These are phyloP conservation scores for Caenorhabditis remanei DNA, from an alignment of 1,140 invertebrate genomes.

Conservation along the genomic window DNA sequence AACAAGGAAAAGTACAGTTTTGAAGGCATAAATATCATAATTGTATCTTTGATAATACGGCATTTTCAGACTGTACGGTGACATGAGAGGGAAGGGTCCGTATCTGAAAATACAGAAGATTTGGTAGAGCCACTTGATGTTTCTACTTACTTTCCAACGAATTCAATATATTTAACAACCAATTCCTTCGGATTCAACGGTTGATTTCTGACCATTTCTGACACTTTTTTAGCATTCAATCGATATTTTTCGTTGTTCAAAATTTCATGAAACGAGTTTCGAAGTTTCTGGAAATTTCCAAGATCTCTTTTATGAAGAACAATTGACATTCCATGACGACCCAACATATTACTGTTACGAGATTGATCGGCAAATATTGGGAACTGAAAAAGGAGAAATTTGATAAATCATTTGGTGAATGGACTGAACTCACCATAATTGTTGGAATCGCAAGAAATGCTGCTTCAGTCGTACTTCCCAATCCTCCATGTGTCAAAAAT, in stretches of 20 bases:
- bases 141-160: slow-evolving; percentile 24
- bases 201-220: slow-evolving; percentile 45
- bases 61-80: slow-evolving; percentile 27
- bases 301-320: slow-evolving; percentile 61
- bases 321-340: slow-evolving; percentile 62
- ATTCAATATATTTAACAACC: slow-evolving; percentile 46
- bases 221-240: slow-evolving; percentile 3
- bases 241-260: slow-evolving; percentile 55
- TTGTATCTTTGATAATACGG: background rate
- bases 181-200: slow-evolving; percentile 31
- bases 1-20: background rate
- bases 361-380: slow-evolving; percentile 71
- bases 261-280: slow-evolving; percentile 53
- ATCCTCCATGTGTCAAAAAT: slow-evolving; percentile 72
- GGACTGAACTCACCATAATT: slow-evolving; percentile 57
- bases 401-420: background rate
- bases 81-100: slow-evolving; percentile 11
- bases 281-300: slow-evolving; percentile 13
- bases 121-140: background rate
- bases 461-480: slow-evolving; percentile 69
- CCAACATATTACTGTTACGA: slow-evolving; percentile 64
- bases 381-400: background rate
- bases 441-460: slow-evolving; percentile 69
- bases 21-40: slow-evolving; percentile 28
- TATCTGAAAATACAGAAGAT: slow-evolving; percentile 9